phyloP scores from a whole-genome alignment of 2,113 vertebrate species.

The Myotis lucifugus region DNA sequence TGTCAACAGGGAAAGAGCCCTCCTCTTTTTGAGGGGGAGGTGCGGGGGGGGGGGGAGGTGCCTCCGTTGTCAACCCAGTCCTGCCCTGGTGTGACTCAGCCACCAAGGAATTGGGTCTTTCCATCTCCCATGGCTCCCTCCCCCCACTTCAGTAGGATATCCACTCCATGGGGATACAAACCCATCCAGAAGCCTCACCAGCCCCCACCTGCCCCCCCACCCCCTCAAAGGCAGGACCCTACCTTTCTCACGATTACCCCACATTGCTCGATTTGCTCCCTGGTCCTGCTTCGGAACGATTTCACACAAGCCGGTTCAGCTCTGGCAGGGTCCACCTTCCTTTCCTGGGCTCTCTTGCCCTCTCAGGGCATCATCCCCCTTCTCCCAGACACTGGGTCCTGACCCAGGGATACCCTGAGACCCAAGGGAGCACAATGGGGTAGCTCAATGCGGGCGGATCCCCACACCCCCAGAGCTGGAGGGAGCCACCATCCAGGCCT shows the following conservation, averaged over 20 bases:
- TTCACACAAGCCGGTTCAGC: background rate
- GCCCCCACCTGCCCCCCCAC: background rate
- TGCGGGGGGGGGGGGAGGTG: too few relatives aligned
- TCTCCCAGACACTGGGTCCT: background rate
- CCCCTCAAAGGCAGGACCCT: background rate
- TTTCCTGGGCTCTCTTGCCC: background rate
- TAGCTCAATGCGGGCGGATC: background rate
- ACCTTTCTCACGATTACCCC: background rate
- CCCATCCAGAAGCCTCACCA: background rate
- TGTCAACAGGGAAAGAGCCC: background rate
- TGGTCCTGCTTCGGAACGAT: background rate
- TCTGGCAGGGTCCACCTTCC: background rate
- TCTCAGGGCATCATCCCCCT: background rate
- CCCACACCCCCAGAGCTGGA: background rate
- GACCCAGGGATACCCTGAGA: background rate
- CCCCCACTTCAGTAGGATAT: background rate
- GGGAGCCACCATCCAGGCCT: background rate
- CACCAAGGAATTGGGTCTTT: background rate
- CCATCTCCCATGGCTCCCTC: background rate
- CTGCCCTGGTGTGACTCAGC: background rate
- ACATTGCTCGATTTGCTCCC: background rate
- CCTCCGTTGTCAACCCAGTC: background rate
- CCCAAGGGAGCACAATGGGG: background rate
- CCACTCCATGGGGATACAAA: background rate
- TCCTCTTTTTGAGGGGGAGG: background rate